Conservation (phyloP, 2,888 invertebrate species). For the Latrodectus elegans region DNA sequence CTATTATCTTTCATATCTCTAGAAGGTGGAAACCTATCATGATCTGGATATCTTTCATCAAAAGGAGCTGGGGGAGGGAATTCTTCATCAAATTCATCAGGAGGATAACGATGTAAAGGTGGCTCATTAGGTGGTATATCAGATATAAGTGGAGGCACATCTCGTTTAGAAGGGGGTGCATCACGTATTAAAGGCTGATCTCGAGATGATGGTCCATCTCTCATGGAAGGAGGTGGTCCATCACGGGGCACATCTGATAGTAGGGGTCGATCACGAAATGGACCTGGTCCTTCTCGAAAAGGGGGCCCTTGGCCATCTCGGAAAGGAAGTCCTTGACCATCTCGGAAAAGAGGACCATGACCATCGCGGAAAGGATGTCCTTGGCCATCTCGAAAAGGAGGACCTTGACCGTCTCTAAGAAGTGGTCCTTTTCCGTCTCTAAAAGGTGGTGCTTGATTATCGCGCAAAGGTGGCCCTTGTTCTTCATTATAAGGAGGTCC, state of each 20-base stretch:
- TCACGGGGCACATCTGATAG: constrained; percentile 14
- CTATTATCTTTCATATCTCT: constrained; percentile 28
- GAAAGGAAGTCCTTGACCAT: constrained; percentile 9
- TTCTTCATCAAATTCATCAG: constrained; percentile 33
- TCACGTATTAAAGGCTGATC: neutral
- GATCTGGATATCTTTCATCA: constrained; percentile 40
- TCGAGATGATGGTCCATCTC: neutral
- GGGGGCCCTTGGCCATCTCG: neutral
- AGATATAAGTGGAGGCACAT: neutral
- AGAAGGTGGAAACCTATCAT: constrained; percentile 32
- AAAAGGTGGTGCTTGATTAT: neutral
- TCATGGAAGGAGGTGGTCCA: neutral
- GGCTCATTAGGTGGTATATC: neutral
- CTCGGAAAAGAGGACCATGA: neutral
- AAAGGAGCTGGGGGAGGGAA: constrained; percentile 19
- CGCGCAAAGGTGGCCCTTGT: neutral
- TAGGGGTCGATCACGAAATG: neutral
- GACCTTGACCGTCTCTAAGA: neutral
- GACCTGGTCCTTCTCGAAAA: constrained; percentile 1
- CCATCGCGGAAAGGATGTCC: constrained; percentile 6
- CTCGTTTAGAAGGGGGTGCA: neutral
- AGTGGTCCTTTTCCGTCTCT: constrained; percentile 2
- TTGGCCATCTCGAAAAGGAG: neutral
- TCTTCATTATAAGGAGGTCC: neutral
- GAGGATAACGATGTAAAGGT: constrained; percentile 19